Evolutionary conservation across 2,797 vertebrate species (phyloP).

Genomic region (Syngnathus acus): DNA sequence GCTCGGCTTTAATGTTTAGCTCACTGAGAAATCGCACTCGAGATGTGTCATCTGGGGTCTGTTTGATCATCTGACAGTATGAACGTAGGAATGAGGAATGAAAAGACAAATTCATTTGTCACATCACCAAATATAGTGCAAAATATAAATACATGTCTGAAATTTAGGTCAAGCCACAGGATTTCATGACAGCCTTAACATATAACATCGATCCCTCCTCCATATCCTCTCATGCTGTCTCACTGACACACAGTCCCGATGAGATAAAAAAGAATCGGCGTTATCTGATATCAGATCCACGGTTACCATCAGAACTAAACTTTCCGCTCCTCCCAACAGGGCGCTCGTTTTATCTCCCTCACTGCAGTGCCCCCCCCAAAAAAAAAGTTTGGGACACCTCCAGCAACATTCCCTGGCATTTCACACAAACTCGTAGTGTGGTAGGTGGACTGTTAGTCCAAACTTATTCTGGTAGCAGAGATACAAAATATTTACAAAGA

Average conservation of each 20-base stretch:
- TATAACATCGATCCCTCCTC: neutral
- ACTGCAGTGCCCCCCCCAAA: neutral
- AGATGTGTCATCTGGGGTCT: neutral
- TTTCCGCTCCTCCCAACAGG: neutral
- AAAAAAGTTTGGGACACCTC: neutral
- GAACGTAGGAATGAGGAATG: neutral
- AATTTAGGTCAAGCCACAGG: neutral
- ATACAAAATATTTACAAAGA: neutral
- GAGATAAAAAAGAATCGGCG: conserved; percentile 33
- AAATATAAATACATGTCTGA: neutral
- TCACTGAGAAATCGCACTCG: neutral
- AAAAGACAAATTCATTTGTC: no score
- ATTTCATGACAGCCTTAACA: neutral
- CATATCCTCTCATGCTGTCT: neutral
- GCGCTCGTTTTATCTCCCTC: neutral
- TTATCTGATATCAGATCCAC: neutral
- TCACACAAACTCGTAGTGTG: conserved; percentile 14
- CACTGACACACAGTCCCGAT: conserved; percentile 31
- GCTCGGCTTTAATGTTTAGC: conserved; percentile 13
- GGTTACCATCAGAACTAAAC: neutral
- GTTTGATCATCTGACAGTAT: neutral
- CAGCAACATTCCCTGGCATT: conserved; percentile 13
- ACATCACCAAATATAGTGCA: neutral
- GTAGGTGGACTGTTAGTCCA: neutral
- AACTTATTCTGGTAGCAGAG: conserved; percentile 7